Percentiles rank a stretch among this genome's conserved stretches.
phyloP scores from a whole-genome alignment of 2,797 vertebrate genomes.

The Catostomus latipinnis region DNA sequence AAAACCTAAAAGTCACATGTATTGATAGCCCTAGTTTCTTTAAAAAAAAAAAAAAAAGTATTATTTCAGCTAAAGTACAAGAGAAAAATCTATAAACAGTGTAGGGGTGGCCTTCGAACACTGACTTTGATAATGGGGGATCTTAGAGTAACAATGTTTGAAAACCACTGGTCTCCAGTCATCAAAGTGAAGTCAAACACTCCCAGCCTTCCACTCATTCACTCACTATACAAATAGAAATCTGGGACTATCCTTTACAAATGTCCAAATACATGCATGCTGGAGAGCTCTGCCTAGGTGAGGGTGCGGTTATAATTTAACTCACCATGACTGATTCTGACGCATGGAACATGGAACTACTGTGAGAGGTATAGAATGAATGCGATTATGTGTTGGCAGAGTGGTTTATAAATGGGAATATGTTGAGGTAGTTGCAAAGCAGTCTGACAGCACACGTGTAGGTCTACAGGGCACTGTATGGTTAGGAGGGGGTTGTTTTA shows the following conservation, averaged over 20 bases:
- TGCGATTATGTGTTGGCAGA: conserved; percentile 2
- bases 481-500: background rate
- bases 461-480: background rate
- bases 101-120: too few species aligned
- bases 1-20: too few species aligned
- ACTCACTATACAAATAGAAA: background rate
- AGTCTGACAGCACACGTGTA: background rate
- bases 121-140: too few species aligned
- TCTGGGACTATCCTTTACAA: conserved; percentile 36
- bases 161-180: too few species aligned
- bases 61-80: too few species aligned
- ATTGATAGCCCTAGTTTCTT: too few species aligned
- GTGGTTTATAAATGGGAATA: background rate
- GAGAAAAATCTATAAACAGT: too few species aligned
- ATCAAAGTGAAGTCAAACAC: background rate
- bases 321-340: background rate
- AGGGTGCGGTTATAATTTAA: conserved; percentile 3
- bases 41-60: too few species aligned
- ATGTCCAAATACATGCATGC: background rate
- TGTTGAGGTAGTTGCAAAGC: background rate
- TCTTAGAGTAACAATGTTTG: too few species aligned
- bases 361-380: background rate
- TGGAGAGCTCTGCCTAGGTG: background rate
- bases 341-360: background rate
- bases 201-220: background rate